Conservation (phyloP, 2,797 vertebrate species). For the Vipera ursinii region DNA sequence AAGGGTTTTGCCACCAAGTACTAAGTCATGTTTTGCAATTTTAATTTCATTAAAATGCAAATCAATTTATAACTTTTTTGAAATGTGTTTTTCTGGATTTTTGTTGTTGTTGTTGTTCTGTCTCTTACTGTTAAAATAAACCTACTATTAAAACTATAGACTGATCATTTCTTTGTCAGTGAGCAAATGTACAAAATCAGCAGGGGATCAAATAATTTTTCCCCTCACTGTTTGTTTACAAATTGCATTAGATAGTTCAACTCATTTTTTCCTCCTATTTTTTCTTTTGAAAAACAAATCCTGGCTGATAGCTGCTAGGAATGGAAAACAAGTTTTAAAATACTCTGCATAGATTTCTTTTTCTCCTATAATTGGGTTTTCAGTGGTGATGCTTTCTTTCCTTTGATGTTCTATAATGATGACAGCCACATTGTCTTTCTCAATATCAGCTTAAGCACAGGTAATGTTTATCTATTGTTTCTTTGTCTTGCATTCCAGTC, state of each 20-base stretch:
- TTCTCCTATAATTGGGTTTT: background rate
- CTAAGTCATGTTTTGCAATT: no score
- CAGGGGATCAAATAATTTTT: no score
- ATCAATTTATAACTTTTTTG: no score
- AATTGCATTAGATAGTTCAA: background rate
- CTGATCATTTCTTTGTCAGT: no score
- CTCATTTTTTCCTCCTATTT: background rate
- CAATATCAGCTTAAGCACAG: slow-evolving; percentile 37
- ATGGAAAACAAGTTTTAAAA: background rate
- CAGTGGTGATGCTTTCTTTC: background rate
- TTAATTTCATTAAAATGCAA: no score
- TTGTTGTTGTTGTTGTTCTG: no score
- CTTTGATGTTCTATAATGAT: slow-evolving; percentile 21
- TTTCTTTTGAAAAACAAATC: slow-evolving; percentile 1
- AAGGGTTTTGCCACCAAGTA: no score
- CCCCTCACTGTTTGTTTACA: background rate
- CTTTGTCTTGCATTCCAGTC: slow-evolving; percentile 33
- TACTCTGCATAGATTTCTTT: background rate
- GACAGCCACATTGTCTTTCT: slow-evolving; percentile 14
- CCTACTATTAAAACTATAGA: no score
- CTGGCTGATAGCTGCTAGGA: background rate
- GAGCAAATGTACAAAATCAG: no score
- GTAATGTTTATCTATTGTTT: slow-evolving; percentile 38
- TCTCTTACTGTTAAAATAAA: no score
- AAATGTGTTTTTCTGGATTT: no score